phyloP scores from a whole-genome alignment of 2,113 vertebrate genomes.

The Hemiprocne comata region DNA sequence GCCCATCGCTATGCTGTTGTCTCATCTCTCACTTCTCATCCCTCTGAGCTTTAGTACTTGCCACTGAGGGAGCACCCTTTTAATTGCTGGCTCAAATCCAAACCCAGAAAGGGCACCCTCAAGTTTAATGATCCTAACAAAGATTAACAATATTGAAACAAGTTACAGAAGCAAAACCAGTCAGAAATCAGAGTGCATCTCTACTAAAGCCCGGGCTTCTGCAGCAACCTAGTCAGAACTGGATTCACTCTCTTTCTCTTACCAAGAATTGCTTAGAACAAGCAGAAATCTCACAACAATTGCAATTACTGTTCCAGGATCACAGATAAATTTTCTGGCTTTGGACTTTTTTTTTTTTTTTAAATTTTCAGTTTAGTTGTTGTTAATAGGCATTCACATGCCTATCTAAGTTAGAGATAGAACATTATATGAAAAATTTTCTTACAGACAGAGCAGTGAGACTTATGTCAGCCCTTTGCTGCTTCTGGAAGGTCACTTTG shows the following conservation, averaged over 20 bases:
- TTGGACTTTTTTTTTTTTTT: not conserved
- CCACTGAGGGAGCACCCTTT: not conserved
- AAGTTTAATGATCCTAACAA: not conserved
- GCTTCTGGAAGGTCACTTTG: not conserved
- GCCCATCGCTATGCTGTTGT: not conserved
- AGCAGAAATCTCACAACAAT: not conserved
- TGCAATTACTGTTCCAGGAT: not conserved
- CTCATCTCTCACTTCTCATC: not conserved
- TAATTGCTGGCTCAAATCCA: not conserved
- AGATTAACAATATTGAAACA: not conserved
- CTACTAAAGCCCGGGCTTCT: not conserved
- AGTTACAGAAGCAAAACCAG: not conserved
- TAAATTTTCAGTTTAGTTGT: not conserved
- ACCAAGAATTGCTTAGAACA: not conserved
- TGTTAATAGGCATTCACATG: not conserved
- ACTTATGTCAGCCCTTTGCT: not conserved
- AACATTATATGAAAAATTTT: not conserved
- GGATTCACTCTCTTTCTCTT: not conserved
- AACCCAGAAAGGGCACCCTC: not conserved
- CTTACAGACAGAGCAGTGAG: not conserved
- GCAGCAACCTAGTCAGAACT: not conserved
- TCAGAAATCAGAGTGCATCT: not conserved
- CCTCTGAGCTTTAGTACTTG: not conserved
- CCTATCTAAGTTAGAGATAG: not conserved
- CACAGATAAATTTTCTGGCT: not conserved